Evolutionary conservation across 2,888 invertebrate species (phyloP).

Genomic region (Dyspetes luteomarginatus): DNA sequence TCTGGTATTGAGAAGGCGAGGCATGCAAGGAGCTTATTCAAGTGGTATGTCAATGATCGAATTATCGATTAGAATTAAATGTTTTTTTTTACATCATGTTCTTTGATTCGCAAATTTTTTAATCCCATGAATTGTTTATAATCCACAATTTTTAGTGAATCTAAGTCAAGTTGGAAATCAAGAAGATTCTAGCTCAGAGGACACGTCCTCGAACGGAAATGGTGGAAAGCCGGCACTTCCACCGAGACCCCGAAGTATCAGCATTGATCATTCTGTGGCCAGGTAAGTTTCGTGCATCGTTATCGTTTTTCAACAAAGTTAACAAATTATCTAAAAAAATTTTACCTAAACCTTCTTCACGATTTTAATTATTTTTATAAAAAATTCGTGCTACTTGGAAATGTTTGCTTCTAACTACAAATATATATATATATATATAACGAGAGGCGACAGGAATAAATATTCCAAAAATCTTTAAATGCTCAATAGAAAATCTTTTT

Average conservation of each 20-base stretch:
- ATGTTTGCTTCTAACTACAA: too few species aligned
- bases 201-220: conserved; percentile 84
- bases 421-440: too few species aligned
- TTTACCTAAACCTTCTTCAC: too few species aligned
- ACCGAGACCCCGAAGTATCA: conserved; percentile 88
- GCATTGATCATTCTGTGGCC: conserved; percentile 85
- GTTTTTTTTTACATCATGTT: conserved; percentile 22
- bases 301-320: too few species aligned
- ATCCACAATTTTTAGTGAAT: conserved; percentile 85
- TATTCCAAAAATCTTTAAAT: too few species aligned
- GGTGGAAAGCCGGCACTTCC: conserved; percentile 86
- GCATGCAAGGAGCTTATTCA: conserved; percentile 87
- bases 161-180: conserved; percentile 88
- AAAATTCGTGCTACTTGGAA: too few species aligned
- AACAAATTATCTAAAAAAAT: too few species aligned
- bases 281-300: conserved; percentile 69
- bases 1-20: conserved; percentile 85
- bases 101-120: conserved; percentile 73
- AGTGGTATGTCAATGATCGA: conserved; percentile 85
- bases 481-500: too few species aligned
- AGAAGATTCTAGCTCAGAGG: conserved; percentile 93
- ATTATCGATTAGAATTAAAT: conserved; percentile 12
- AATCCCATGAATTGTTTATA: neutral
- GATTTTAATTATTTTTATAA: too few species aligned
- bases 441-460: too few species aligned